Percentiles rank a stretch among this genome's conserved stretches.
phyloP scores from a whole-genome alignment of 2,797 vertebrate species.

The Halcyon leucocephala region DNA sequence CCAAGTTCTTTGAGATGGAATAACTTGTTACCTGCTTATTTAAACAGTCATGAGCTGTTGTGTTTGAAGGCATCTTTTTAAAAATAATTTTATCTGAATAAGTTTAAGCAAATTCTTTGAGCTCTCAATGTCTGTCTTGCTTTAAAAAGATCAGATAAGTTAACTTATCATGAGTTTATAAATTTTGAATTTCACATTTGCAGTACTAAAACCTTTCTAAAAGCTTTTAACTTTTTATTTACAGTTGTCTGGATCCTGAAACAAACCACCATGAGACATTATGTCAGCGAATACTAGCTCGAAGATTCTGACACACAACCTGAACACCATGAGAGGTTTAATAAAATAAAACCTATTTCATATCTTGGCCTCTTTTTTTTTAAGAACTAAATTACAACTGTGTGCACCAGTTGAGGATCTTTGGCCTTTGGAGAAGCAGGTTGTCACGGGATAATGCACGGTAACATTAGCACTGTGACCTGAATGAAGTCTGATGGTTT shows the following conservation, averaged over 20 bases:
- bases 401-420: not conserved
- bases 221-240: not conserved
- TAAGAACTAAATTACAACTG: not conserved
- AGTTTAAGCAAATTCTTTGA: not conserved
- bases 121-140: not conserved
- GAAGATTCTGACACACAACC: not conserved
- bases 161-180: not conserved
- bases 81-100: not conserved
- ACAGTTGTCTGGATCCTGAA: conserved; percentile 22
- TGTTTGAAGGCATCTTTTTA: not conserved
- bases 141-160: not conserved
- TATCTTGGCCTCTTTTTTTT: not conserved
- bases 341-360: conserved; percentile 41
- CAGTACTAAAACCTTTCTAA: not conserved
- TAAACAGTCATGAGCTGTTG: not conserved
- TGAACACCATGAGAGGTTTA: not conserved
- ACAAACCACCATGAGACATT: not conserved
- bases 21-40: not conserved
- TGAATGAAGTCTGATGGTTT: not conserved
- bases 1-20: not conserved
- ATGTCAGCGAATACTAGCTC: not conserved
- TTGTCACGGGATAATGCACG: not conserved
- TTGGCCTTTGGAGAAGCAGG: not conserved
- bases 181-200: not conserved
- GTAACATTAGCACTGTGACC: rapidly evolving